These are phyloP conservation scores for Butorides virescens DNA, from an alignment of 2,113 vertebrate genomes.

Conservation along the genomic window DNA sequence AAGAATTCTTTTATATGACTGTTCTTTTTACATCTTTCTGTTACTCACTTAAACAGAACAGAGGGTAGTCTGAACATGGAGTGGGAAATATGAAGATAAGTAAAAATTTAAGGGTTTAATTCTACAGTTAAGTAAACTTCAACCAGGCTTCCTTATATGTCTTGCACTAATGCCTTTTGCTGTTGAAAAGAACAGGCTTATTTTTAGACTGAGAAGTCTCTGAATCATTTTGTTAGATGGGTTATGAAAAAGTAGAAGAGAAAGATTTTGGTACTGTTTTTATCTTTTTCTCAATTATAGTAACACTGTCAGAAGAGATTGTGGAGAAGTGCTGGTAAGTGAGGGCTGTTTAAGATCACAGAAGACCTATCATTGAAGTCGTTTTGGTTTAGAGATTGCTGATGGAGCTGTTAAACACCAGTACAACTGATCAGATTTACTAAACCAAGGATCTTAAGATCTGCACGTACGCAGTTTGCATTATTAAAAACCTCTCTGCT, in stretches of 20 bases:
- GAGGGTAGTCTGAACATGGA: background rate
- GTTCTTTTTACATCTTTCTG: background rate
- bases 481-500: constrained; percentile 36
- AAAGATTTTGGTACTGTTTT: background rate
- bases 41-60: background rate
- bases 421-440: background rate
- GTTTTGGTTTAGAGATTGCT: background rate
- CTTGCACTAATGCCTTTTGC: background rate
- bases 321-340: background rate
- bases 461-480: background rate
- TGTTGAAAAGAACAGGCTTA: background rate
- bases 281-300: constrained; percentile 1
- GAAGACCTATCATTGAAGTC: background rate
- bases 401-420: background rate
- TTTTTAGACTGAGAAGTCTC: background rate
- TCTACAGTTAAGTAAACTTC: background rate
- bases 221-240: background rate
- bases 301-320: background rate
- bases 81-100: background rate
- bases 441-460: background rate
- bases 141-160: background rate
- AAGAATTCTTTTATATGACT: background rate
- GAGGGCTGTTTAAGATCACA: constrained; percentile 17
- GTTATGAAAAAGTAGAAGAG: background rate
- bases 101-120: background rate